A percentile compares a stretch with the other conserved stretches of the same genome.
Evolutionary conservation across 2,888 invertebrate species (phyloP).

Genomic region (Agriotes lineatus): DNA sequence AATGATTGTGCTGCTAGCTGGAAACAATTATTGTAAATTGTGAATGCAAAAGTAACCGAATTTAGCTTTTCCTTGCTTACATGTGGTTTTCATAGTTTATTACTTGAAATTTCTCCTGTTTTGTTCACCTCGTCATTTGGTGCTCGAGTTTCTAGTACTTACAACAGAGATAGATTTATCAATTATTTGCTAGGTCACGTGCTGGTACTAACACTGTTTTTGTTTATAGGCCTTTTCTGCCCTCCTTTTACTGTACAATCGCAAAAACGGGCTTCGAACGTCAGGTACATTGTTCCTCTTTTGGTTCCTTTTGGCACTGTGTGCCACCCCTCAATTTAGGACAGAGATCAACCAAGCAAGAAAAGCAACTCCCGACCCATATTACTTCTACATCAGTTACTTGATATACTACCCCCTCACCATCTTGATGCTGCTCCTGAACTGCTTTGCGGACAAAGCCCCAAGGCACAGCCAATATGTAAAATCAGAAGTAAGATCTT

Average conservation of each 20-base stretch:
- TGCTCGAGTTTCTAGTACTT: too few species aligned
- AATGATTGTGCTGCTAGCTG: too few species aligned
- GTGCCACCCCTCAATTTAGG: slow-evolving; percentile 81
- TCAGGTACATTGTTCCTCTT: slow-evolving; percentile 93
- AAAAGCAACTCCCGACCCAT: slow-evolving; percentile 65
- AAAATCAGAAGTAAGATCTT: slow-evolving; percentile 71
- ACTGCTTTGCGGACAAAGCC: slow-evolving; percentile 83
- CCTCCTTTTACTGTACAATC: slow-evolving; percentile 81
- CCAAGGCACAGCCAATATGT: slow-evolving; percentile 79
- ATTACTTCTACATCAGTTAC: slow-evolving; percentile 80
- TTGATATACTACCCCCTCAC: slow-evolving; percentile 83
- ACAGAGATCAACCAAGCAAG: slow-evolving; percentile 67
- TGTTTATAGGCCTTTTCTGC: slow-evolving; percentile 75
- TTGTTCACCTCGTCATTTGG: too few species aligned
- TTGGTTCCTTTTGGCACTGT: slow-evolving; percentile 84
- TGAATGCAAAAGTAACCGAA: too few species aligned
- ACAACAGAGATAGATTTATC: too few species aligned
- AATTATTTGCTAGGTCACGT: too few species aligned
- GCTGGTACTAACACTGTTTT: background rate
- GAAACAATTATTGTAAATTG: too few species aligned
- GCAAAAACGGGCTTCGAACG: slow-evolving; percentile 86
- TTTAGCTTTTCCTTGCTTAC: too few species aligned
- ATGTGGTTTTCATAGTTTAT: too few species aligned
- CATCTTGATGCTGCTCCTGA: slow-evolving; percentile 78
- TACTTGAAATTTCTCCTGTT: too few species aligned